These are phyloP conservation scores for Acrocyrtus sp. DNA, from an alignment of 2,888 invertebrate genomes.

Conservation along the genomic window DNA sequence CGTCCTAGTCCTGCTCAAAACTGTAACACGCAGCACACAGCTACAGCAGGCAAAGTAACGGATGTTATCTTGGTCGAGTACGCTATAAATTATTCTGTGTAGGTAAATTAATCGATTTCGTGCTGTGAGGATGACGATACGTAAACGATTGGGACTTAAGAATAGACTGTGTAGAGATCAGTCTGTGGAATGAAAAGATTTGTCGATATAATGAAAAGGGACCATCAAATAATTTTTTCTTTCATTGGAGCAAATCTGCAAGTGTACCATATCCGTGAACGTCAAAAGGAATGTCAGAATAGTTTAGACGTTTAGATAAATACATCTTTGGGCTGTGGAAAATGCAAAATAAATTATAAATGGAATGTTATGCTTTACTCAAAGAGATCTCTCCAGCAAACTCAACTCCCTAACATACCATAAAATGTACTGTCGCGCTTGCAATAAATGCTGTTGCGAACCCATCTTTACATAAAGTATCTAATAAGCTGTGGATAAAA, in stretches of 20 bases:
- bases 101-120: constrained; percentile 8
- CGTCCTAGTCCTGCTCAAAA: neutral
- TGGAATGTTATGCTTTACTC: no score
- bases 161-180: no score
- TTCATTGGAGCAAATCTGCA: neutral
- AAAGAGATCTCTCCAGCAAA: no score
- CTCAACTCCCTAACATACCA: no score
- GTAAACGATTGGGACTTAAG: no score
- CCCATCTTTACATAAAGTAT: neutral
- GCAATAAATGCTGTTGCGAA: neutral
- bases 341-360: no score
- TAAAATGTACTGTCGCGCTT: neutral
- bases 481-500: neutral
- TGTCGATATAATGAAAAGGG: neutral
- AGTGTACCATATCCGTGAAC: no score
- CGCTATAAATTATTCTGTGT: neutral
- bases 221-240: neutral
- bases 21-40: constrained; percentile 8
- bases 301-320: neutral
- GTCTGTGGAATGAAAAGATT: no score
- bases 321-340: no score
- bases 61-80: no score
- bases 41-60: no score
- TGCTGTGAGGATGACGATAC: neutral
- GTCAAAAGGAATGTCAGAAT: neutral